Evolutionary conservation across 2,888 invertebrate genomes (phyloP), one percentile per base, ranked within the genome.

Genomic region (Orthosia incerta): DNA sequence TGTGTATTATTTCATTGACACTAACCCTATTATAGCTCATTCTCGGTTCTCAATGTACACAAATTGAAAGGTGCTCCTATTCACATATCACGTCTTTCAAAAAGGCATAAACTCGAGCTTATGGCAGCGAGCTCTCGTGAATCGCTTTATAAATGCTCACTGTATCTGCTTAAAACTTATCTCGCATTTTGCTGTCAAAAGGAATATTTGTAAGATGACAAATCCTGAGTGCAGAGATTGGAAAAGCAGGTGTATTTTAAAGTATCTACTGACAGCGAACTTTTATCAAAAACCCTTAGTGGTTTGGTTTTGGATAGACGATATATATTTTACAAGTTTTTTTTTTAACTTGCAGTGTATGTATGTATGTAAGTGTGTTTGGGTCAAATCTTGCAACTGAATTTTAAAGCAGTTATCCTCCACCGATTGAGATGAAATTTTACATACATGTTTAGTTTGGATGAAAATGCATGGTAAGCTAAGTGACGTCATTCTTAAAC

Each of bases 121-220:
- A 81, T 20, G 48, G 50, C 79, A 62, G 56, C 57, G 45, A 66
- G 60, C 53, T 65, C 65, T 76, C 71, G 62, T 81, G 81, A 70
- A 81, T 76, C 26, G 53, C 71, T 81, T 76, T 71, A 55, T 76
- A 76, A 66, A 77, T 46, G 63, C 55, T 71, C 63, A 66, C 55
- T 63, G 59, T 66, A 71, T 64, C 57, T 56, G 59, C 66, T 72
- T 79, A 57, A 75, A 65, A 76, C 23, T 69, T 70, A 74, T 67
- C 56, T 64, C 60, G 55, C 51, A 51, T 77, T 82, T 77, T 70
- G 26, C 48, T 63, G 46, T 77, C 66, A 66, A 77, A 76, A 63
- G 51, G 62, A 82, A 82, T 71, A 79, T 79, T 82, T 82, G 50
- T 63, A 45, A 66, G 51, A 76, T 16, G 71, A 70, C 53, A 79